Conservation (phyloP, 2,888 invertebrate genomes). For the Lordiphosa fenestrarum region DNA sequence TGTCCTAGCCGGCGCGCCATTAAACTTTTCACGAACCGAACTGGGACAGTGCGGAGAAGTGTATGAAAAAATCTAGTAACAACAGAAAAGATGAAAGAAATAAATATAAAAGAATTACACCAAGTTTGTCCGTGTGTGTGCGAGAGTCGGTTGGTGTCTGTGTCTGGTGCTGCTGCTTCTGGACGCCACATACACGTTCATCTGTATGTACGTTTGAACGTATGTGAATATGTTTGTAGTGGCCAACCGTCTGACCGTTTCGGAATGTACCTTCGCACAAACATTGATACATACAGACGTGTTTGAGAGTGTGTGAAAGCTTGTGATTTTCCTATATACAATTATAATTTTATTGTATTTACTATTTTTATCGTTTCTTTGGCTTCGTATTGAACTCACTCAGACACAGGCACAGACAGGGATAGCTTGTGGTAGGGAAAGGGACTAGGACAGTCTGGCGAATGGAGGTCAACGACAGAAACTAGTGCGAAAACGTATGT, state of each 20-base stretch:
- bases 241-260: constrained; percentile 9
- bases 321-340: constrained; percentile 67
- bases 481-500: constrained; percentile 60
- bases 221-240: constrained; percentile 12
- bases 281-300: constrained; percentile 25
- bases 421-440: constrained; percentile 27
- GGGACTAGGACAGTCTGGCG: constrained; percentile 50
- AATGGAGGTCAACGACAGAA: constrained; percentile 78
- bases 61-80: constrained; percentile 65
- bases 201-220: constrained; percentile 18
- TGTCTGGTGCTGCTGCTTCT: constrained; percentile 51
- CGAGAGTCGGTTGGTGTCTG: constrained; percentile 39
- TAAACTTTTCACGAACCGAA: constrained; percentile 74
- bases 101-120: constrained; percentile 75
- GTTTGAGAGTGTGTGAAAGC: constrained; percentile 41
- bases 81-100: constrained; percentile 76
- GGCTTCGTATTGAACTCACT: constrained; percentile 69
- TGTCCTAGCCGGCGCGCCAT: constrained; percentile 57
- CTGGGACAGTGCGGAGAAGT: constrained; percentile 61
- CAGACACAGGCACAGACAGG: constrained; percentile 48
- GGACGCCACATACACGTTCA: constrained; percentile 23
- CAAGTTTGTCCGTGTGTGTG: constrained; percentile 55
- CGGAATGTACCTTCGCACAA: constrained; percentile 23
- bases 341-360: constrained; percentile 78
- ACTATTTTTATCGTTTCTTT: constrained; percentile 77